Percentiles rank a stretch among this genome's conserved stretches.
phyloP scores from a whole-genome alignment of 2,113 vertebrate genomes.

The Lasiurus borealis region DNA sequence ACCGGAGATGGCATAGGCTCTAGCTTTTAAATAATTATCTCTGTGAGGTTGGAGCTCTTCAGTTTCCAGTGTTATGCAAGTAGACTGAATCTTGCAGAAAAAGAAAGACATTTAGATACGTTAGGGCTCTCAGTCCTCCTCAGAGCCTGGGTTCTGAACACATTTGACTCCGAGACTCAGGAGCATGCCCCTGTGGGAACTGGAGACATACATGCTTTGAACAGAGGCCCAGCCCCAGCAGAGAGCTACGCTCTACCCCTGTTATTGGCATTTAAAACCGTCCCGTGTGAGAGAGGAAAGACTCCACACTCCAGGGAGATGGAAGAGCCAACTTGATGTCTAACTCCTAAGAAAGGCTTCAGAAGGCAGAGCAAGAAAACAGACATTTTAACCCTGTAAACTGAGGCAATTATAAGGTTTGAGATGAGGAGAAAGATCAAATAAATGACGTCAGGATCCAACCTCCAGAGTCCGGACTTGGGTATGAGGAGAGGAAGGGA shows the following conservation, averaged over 20 bases:
- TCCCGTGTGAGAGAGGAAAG: neutral
- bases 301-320: neutral
- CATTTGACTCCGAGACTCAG: neutral
- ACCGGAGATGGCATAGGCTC: neutral
- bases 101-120: neutral
- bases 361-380: neutral
- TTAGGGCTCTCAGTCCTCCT: neutral
- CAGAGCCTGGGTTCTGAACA: neutral
- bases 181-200: neutral
- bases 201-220: neutral
- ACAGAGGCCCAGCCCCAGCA: neutral
- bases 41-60: neutral
- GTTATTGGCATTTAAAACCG: neutral
- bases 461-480: neutral
- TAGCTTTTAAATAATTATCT: constrained; percentile 53
- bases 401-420: neutral
- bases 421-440: constrained; percentile 3
- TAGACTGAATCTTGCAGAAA: neutral
- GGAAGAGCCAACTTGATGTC: neutral
- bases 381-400: neutral
- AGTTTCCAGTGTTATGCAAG: neutral
- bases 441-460: neutral
- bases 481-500: neutral
- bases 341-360: neutral
- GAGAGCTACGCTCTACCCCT: neutral